Base-by-base conservation (phyloP, 23 tunicate genomes). In the Diplosoma virens region DNA sequence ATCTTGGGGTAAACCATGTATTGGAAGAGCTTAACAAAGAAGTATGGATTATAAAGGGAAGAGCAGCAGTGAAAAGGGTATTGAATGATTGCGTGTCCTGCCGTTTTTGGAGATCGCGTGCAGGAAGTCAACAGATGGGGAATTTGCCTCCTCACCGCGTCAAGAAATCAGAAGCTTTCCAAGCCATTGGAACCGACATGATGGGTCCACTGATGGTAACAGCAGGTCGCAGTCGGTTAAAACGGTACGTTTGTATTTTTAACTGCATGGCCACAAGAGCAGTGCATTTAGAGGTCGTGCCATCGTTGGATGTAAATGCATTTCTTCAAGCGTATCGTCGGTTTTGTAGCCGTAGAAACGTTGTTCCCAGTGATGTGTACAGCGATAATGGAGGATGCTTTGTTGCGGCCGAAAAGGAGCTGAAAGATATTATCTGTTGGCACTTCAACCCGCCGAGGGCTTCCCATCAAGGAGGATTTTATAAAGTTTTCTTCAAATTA, bases 91-190 rank as follows among this genome's bases (percentile, higher is more conserved):
- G 63, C 20, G 63, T 56, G 24, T 25, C 63, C 6, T 56, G 63
- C 24, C 63, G 63, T 4, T 56, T 56, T 56, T 56, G 63, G 63
- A 56, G 20, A 25, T 22, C 25, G 63, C 6, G 63, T 4, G 24
- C 21, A 6, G 63, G 63, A 20, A 56, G 25, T 20, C 63, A 56
- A 20, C 63, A 56, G 63, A 56, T 56, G 63, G 63, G 63, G 20
- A 25, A 56, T 20, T 56, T 56, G 63, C 63, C 63, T 56, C 63
- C 21, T 14, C 25, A 16, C 17, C 21, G 63, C 17, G 63, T 56
- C 6, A 11, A 20, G 25, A 56, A 20, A 56, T 14, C 4, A 4
- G 6, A 25, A n/a, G 25, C 21, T 16, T 56, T 56, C 25, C 17
- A 22, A 11, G 24, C 63, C 6, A 20, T 56, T 56, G 63, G 63